Percentiles rank a stretch among this genome's conserved stretches.
These are phyloP conservation scores for Furnarius figulus DNA, from an alignment of 2,113 vertebrate genomes.

Conservation along the genomic window DNA sequence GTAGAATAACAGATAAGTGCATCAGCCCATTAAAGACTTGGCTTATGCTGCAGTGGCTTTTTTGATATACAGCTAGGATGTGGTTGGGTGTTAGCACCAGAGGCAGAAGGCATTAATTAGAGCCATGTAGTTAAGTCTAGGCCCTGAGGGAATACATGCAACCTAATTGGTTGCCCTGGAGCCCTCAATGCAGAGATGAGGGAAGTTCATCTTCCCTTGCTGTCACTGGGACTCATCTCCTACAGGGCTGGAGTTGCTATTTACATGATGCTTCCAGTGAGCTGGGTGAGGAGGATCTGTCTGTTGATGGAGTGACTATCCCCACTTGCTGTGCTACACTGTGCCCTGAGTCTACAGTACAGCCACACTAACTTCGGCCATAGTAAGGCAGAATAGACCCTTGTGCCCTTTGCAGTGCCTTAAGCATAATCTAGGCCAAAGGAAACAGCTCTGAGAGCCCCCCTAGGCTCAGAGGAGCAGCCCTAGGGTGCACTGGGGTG, in stretches of 20 bases:
- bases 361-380: background rate
- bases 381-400: background rate
- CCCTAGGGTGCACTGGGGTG: background rate
- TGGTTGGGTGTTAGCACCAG: background rate
- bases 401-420: background rate
- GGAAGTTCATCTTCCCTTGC: background rate
- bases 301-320: background rate
- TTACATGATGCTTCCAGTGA: background rate
- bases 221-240: background rate
- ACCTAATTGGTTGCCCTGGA: background rate
- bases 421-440: background rate
- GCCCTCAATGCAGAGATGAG: background rate
- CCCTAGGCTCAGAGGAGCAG: background rate
- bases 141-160: background rate
- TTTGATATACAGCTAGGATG: background rate
- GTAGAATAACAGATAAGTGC: background rate
- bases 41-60: background rate
- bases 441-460: background rate
- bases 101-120: slow-evolving; percentile 29
- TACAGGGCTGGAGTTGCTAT: background rate
- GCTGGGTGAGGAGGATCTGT: background rate
- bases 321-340: background rate
- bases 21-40: slow-evolving; percentile 10
- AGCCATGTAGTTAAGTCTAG: background rate
- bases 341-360: background rate